A percentile compares a stretch with the other conserved stretches of the same genome.
Conservation (phyloP, 1,140 invertebrate species). For the Aphis gossypii region DNA sequence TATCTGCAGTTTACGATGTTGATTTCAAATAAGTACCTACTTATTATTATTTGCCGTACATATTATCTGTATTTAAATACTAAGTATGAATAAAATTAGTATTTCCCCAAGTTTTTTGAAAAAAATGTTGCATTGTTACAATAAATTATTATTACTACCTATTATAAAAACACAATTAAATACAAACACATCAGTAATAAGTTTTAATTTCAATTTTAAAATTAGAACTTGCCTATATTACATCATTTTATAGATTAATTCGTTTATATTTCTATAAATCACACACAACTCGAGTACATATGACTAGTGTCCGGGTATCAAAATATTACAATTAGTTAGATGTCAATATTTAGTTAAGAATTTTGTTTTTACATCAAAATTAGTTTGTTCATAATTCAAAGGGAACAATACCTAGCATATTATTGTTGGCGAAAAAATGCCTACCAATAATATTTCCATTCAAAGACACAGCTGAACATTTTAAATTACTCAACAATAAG, state of each 20-base stretch:
- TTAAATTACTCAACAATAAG: constrained; percentile 40
- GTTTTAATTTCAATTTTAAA: no score
- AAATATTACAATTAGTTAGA: background rate
- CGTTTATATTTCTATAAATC: background rate
- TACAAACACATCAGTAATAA: no score
- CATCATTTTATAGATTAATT: background rate
- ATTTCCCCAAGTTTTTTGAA: background rate
- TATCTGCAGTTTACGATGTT: background rate
- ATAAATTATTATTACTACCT: no score
- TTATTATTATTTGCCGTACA: background rate
- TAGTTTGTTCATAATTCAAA: background rate
- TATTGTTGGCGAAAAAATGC: background rate
- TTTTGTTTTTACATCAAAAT: background rate
- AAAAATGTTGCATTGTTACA: no score
- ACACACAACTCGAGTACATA: background rate
- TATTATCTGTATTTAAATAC: background rate
- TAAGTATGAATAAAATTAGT: background rate
- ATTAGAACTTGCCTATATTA: background rate
- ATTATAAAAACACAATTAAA: no score
- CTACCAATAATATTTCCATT: background rate
- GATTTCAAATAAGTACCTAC: background rate
- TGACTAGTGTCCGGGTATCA: background rate
- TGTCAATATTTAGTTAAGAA: background rate
- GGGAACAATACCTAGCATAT: background rate
- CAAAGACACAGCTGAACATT: background rate